Evolutionary conservation across 2,888 invertebrate species (phyloP).

Genomic region (Diadegma fenestrale): DNA sequence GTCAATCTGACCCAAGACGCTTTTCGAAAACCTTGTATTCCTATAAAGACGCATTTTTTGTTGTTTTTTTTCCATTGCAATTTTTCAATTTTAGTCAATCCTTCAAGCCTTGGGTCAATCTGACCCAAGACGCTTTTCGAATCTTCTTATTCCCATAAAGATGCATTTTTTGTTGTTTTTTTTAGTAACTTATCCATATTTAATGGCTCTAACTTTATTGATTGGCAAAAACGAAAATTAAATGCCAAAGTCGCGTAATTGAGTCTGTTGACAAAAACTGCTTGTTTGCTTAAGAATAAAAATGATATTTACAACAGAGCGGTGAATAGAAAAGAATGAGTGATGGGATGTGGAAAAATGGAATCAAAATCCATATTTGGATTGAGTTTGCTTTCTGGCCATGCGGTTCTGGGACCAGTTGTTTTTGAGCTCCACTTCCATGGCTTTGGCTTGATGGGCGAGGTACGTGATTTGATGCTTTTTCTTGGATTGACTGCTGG

Average conservation of each 20-base stretch:
- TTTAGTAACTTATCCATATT: too few relatives aligned
- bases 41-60: too few relatives aligned
- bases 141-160: background rate
- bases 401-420: conserved; percentile 96
- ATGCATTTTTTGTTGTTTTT: too few relatives aligned
- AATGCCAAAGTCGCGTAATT: background rate
- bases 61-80: too few relatives aligned
- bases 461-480: conserved; percentile 99
- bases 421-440: conserved; percentile 96
- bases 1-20: too few relatives aligned
- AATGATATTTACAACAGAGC: conserved; percentile 11
- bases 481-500: conserved; percentile 90
- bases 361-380: conserved; percentile 96
- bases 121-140: background rate
- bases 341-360: background rate
- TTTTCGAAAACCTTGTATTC: too few relatives aligned
- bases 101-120: too few relatives aligned
- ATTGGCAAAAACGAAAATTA: background rate
- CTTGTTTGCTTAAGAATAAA: background rate
- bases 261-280: background rate
- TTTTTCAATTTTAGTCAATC: background rate
- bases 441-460: conserved; percentile 97
- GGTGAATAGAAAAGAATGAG: background rate
- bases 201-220: too few relatives aligned
- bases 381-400: conserved; percentile 94